Evolutionary conservation across 2,113 vertebrate species (phyloP).

Genomic region (Eleginops maclovinus): DNA sequence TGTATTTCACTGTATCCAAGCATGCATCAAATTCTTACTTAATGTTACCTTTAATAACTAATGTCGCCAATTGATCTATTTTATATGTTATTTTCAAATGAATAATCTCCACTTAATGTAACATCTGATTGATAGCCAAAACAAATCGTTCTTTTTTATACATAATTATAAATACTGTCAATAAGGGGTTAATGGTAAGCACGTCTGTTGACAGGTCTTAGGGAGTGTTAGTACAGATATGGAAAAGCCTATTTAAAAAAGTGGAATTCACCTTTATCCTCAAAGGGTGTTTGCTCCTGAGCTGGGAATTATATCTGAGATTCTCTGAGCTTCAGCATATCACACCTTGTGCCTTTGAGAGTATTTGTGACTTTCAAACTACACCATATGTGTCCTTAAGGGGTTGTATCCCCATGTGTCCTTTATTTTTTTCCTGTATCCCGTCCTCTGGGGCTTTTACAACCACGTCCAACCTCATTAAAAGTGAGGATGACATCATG

Average conservation of each 20-base stretch:
- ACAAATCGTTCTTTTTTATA: too few species aligned
- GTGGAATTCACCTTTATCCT: conserved; percentile 17
- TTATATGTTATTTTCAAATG: too few species aligned
- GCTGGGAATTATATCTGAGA: conserved; percentile 24
- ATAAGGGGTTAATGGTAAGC: too few species aligned
- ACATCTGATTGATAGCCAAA: too few species aligned
- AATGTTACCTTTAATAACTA: too few species aligned
- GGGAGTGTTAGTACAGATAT: neutral
- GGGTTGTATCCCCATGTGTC: conserved; percentile 32
- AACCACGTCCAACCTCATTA: conserved; percentile 58
- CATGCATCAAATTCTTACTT: neutral
- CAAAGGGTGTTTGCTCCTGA: neutral
- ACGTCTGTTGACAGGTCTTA: neutral
- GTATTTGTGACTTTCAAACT: conserved; percentile 62
- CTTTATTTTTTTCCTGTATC: conserved; percentile 18
- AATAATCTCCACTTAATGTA: too few species aligned
- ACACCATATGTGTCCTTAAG: conserved; percentile 39
- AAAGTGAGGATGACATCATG: conserved; percentile 54
- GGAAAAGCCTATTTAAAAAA: too few species aligned
- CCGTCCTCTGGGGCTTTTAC: conserved; percentile 42
- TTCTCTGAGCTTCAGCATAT: conserved; percentile 37
- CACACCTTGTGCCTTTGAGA: conserved; percentile 34
- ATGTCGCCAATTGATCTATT: too few species aligned
- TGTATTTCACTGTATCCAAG: neutral
- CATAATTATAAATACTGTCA: too few species aligned